Base-by-base conservation (phyloP, 1,140 invertebrate genomes). In the Eueides isabella region DNA sequence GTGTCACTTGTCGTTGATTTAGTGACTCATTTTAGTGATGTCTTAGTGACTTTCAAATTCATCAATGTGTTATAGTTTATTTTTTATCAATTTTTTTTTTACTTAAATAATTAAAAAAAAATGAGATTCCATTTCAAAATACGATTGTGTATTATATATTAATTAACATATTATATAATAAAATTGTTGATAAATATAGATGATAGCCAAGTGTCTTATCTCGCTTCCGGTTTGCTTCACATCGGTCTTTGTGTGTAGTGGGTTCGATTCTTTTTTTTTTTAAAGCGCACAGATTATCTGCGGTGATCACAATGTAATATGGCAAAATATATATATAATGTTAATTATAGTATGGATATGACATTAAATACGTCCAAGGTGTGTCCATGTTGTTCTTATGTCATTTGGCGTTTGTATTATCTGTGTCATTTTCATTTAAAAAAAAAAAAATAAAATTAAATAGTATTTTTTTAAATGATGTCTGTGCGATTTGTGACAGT, bases 201-300 rank as follows among this genome's bases (percentile, higher is more conserved):
- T 68, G 68, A 68, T 71, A 77, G 73, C 66, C 35, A 77, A 77
- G 75, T 77, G 75, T 77, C 75, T 77, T 73, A 77, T 71, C 41
- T 68, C 44, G 73, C 70, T 77, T 67, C 30, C 48, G 65, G 23
- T 73, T 63, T 73, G 65, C 71, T 74, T 38, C 35, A 38, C 35
- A 38, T 67, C 30, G 6, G 62, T 55, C 41, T 48, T 33, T n/a
- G n/a, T 33, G 31, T 44, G 41, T 44, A 44, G 16, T 44, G 41
- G 41, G n/a, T 44, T 44, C n/a, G 16, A n/a, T 44, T 19, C 7
- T 6, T 48, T 19, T 48, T 19, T 41, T 48, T 48, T 48, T 48
- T 48, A 19, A 48, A 48, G n/a, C 41, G 41, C 41, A 48, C 41
- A 48, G 41, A 44, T 44, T 9, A 6, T 44, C 41, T 44, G 41